Evolutionary conservation across 2,888 invertebrate species (phyloP).

Genomic region (Orthosia gracilis): DNA sequence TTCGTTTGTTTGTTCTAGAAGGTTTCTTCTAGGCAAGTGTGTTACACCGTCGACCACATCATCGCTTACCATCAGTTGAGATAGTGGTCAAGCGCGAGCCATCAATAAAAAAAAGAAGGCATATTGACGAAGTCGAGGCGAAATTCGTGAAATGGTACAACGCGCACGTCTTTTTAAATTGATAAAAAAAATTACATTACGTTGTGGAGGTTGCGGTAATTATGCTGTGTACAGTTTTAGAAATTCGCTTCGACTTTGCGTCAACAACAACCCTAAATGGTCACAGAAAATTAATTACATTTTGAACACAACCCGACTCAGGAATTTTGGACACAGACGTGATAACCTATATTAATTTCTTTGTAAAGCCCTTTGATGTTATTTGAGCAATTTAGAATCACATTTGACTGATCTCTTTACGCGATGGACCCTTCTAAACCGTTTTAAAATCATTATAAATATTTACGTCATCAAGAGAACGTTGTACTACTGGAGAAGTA

Average conservation of each 20-base stretch:
- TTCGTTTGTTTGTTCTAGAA: no score
- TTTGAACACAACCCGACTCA: no score
- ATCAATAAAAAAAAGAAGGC: no score
- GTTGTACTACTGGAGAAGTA: slow-evolving; percentile 3
- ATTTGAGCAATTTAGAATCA: background rate
- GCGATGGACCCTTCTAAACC: background rate
- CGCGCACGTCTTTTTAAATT: background rate
- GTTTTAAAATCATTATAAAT: slow-evolving; percentile 1
- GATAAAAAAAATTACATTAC: background rate
- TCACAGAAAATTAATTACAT: background rate
- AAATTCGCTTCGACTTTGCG: no score
- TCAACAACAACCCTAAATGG: no score
- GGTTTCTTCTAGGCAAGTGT: no score
- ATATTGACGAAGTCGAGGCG: no score
- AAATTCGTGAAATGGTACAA: background rate
- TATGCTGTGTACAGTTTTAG: no score
- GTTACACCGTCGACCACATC: no score
- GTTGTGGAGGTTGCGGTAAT: background rate
- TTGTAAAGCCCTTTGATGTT: background rate
- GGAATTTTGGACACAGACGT: background rate
- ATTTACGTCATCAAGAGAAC: slow-evolving; percentile 4
- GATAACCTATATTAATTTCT: background rate
- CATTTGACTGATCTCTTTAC: background rate
- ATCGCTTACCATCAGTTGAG: no score
- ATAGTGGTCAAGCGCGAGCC: no score